Evolutionary conservation across 2,888 invertebrate genomes (phyloP).

Genomic region (Gastrophysa polygoni): DNA sequence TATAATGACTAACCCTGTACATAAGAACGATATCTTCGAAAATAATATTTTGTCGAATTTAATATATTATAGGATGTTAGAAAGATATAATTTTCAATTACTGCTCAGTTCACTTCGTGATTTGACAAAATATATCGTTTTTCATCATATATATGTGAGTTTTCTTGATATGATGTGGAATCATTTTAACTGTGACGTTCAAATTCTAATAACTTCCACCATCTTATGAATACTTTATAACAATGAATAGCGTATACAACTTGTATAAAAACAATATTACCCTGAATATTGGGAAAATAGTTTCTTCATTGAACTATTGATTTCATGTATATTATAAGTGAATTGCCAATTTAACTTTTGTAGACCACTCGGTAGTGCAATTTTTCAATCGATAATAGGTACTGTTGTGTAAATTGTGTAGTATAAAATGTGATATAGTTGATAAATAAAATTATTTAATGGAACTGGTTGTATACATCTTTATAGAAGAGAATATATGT

Average conservation of each 20-base stretch:
- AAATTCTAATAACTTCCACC: neutral
- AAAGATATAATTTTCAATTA: too few relatives aligned
- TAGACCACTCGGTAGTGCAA: slow-evolving; percentile 23
- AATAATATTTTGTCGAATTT: too few relatives aligned
- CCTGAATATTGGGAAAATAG: neutral
- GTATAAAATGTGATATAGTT: slow-evolving; percentile 33
- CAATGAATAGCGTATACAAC: neutral
- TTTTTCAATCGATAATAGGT: slow-evolving; percentile 28
- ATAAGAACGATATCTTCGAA: too few relatives aligned
- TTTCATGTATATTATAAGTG: slow-evolving; percentile 7
- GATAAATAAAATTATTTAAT: slow-evolving; percentile 26
- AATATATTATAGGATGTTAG: too few relatives aligned
- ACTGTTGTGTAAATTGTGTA: slow-evolving; percentile 34
- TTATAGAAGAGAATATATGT: slow-evolving; percentile 24
- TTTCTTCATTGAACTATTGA: slow-evolving; percentile 4
- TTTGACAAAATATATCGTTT: too few relatives aligned
- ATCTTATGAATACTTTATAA: neutral
- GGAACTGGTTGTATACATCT: slow-evolving; percentile 29
- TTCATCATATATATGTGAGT: too few relatives aligned
- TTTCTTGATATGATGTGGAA: neutral
- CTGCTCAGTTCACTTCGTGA: too few relatives aligned
- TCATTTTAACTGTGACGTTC: too few relatives aligned
- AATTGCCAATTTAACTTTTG: slow-evolving; percentile 19
- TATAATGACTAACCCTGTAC: too few relatives aligned
- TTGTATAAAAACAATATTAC: neutral